Evolutionary conservation across 1,140 invertebrate genomes (phyloP).

Genomic region (Cepaea nemoralis): DNA sequence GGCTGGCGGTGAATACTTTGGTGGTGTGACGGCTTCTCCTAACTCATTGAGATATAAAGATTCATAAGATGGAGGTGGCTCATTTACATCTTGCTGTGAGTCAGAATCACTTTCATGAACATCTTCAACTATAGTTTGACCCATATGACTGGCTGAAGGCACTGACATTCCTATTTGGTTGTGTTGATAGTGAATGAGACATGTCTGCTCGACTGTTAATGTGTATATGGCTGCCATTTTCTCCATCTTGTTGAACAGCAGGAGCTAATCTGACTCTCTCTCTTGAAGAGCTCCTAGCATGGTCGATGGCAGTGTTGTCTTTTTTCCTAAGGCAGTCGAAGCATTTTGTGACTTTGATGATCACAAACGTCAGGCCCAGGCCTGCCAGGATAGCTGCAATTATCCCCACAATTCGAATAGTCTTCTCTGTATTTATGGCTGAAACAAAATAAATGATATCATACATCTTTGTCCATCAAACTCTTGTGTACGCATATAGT

Average conservation of each 20-base stretch:
- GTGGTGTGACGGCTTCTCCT: background rate
- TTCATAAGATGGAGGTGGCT: slow-evolving; percentile 23
- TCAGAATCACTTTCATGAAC: slow-evolving; percentile 17
- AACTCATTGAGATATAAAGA: slow-evolving; percentile 28
- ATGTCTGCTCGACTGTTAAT: background rate
- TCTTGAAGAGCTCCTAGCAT: background rate
- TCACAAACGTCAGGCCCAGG: background rate
- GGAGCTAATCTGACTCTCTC: background rate
- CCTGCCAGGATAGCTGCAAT: slow-evolving; percentile 1
- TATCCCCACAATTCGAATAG: slow-evolving; percentile 3
- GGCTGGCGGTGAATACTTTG: slow-evolving; percentile 21
- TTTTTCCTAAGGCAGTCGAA: slow-evolving; percentile 27
- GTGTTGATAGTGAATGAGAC: background rate
- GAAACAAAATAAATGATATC: slow-evolving; percentile 14
- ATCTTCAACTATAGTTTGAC: background rate
- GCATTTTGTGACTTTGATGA: slow-evolving; percentile 2
- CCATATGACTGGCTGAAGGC: background rate
- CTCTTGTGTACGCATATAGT: too few relatives aligned
- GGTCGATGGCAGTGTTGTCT: background rate
- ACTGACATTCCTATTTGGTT: background rate
- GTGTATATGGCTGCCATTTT: background rate
- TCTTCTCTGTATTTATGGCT: slow-evolving; percentile 8
- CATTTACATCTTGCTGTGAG: slow-evolving; percentile 21
- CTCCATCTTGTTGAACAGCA: background rate
- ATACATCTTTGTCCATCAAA: too few relatives aligned